Evolutionary conservation across 2,113 vertebrate genomes (phyloP).

Genomic region (Serinus canaria): DNA sequence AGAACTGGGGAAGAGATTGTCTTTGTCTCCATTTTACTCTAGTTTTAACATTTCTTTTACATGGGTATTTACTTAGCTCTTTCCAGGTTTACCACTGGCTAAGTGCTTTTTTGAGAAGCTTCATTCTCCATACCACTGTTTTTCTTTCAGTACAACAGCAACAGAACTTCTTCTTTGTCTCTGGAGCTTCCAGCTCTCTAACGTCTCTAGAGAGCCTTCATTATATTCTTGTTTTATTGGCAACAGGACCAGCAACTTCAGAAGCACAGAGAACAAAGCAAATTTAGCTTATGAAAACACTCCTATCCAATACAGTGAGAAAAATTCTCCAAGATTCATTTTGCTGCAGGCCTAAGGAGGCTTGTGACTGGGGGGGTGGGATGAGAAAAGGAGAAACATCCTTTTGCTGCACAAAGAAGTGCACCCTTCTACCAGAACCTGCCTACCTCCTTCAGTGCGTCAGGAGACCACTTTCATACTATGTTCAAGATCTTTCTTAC

Average conservation of each 20-base stretch:
- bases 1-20: not conserved
- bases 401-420: not conserved
- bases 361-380: not conserved
- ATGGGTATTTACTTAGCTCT: not conserved
- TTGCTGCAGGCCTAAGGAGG: not conserved
- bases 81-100: not conserved
- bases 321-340: not conserved
- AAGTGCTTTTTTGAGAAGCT: not conserved
- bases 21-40: not conserved
- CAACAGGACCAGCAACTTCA: not conserved
- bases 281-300: not conserved
- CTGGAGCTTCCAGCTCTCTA: not conserved
- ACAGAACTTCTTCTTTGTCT: not conserved
- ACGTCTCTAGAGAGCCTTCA: not conserved
- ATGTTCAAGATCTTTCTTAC: not conserved
- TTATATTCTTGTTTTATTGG: constrained; percentile 3
- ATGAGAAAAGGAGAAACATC: not conserved
- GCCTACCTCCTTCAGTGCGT: not conserved
- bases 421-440: not conserved
- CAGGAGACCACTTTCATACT: not conserved
- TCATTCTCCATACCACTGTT: not conserved
- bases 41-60: not conserved
- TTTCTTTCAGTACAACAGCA: not conserved
- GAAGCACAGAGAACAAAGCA: not conserved
- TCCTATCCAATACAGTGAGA: not conserved